phyloP scores from a whole-genome alignment of 2,888 invertebrate genomes.

The Dione vanillae region DNA sequence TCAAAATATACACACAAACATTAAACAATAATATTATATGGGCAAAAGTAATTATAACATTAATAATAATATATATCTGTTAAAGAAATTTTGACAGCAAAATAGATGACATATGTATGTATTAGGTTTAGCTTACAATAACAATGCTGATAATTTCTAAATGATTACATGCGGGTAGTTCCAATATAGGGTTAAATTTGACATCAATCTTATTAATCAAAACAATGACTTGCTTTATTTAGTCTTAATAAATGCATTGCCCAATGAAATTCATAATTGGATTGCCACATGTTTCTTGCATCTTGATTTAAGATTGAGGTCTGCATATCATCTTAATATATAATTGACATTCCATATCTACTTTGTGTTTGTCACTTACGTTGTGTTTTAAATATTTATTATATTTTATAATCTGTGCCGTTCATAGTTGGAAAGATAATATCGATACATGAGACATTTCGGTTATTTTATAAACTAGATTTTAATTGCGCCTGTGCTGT shows the following conservation, averaged over 20 bases:
- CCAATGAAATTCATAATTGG: conserved; percentile 33
- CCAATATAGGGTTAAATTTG: conserved; percentile 66
- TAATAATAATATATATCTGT: no score
- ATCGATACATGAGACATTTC: no score
- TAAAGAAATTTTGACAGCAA: no score
- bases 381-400: neutral
- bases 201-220: conserved; percentile 56
- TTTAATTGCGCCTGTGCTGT: no score
- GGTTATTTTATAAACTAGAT: no score
- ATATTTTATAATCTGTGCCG: no score
- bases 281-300: conserved; percentile 28
- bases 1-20: neutral
- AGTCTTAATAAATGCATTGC: conserved; percentile 40
- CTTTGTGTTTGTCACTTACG: neutral
- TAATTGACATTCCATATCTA: conserved; percentile 6
- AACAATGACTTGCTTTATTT: conserved; percentile 51
- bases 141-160: conserved; percentile 4
- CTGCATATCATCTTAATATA: conserved; percentile 12
- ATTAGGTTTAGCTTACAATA: neutral
- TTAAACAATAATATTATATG: neutral
- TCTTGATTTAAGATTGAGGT: neutral
- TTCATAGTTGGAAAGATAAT: no score
- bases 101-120: no score
- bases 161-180: conserved; percentile 69
- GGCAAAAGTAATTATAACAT: neutral